Conservation (phyloP, 2,113 vertebrate species). For the Diadophis punctatus region DNA sequence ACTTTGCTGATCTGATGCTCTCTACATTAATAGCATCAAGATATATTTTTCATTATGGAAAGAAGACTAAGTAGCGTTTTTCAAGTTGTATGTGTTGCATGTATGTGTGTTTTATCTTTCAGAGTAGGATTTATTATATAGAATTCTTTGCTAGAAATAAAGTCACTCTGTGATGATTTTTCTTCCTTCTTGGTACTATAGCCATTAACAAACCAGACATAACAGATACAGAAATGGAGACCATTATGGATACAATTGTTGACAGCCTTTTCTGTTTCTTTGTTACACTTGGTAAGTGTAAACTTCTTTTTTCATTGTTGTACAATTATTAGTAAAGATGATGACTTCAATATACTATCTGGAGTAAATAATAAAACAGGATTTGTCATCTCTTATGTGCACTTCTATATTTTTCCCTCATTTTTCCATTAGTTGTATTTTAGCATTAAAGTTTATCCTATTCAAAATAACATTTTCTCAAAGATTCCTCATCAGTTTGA, state of each 20-base stretch:
- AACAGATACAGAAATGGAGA: conserved; percentile 95
- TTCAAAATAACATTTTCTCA: background rate
- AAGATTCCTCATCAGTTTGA: background rate
- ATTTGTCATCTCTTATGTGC: background rate
- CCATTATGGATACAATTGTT: conserved; percentile 97
- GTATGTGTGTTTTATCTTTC: background rate
- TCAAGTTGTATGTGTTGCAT: background rate
- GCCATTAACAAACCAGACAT: conserved; percentile 94
- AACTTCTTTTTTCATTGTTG: background rate
- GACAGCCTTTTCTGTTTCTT: conserved; percentile 99
- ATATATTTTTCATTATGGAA: background rate
- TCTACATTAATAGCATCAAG: background rate
- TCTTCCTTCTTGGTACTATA: conserved; percentile 43
- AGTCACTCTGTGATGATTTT: background rate
- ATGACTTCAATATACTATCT: background rate
- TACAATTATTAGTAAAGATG: background rate
- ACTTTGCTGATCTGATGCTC: background rate
- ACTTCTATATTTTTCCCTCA: background rate
- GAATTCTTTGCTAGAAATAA: background rate
- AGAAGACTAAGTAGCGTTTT: background rate
- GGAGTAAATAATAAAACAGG: background rate
- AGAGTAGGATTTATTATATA: background rate
- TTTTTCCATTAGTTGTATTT: background rate
- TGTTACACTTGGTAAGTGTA: conserved; percentile 91
- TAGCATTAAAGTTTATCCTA: background rate